Evolutionary conservation across 2,113 vertebrate genomes (phyloP), one percentile per base, ranked within the genome.

Genomic region (Eira barbara): DNA sequence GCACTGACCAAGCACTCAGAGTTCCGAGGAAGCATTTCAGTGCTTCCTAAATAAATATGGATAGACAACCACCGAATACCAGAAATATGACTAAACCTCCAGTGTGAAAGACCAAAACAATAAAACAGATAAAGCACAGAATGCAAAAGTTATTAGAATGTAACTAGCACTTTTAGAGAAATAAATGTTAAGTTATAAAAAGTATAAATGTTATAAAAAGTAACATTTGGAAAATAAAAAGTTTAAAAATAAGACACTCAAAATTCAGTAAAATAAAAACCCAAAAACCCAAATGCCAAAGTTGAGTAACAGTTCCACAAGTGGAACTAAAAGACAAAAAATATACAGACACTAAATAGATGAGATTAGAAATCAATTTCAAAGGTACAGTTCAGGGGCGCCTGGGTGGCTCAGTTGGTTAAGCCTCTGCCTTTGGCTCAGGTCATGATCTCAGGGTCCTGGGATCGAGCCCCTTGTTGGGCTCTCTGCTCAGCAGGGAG

Each of bases 81-180:
- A 91, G 82, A 97, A 95, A 63, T 63, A 88, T 55, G 61, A 89
- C 31, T 57, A 71, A 83, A 80, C 45, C 29, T 96, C 47, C 82
- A 91, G n/a, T 21, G 31, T 96, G 27, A 94, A 97, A 97, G 45
- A 86, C 25, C 14, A 94, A 92, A 94, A 57, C 47, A 89, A 84
- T 80, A 52, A 84, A 71, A 89, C 13, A 91, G 18, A 88, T 34
- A 69, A 27, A 85, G 84, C 74, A 94, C 8, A 94, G 10, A 92
- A 8, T 17, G 25, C 15, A 94, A 42, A 45, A 86, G 55, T 76
- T 76, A 87, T 34, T 57, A 86, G 25, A 92, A 45, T 47, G 52
- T 59, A 91, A 95, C 73, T 59, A 93, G 36, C 20, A 94, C 47
- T 67, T 94, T 97, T 57, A 93, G 69, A 76, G 74, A 90, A 27